Evolutionary conservation across 92 coral and sea anemone species (phyloP).

Genomic region (Micromussa lordhowensis): DNA sequence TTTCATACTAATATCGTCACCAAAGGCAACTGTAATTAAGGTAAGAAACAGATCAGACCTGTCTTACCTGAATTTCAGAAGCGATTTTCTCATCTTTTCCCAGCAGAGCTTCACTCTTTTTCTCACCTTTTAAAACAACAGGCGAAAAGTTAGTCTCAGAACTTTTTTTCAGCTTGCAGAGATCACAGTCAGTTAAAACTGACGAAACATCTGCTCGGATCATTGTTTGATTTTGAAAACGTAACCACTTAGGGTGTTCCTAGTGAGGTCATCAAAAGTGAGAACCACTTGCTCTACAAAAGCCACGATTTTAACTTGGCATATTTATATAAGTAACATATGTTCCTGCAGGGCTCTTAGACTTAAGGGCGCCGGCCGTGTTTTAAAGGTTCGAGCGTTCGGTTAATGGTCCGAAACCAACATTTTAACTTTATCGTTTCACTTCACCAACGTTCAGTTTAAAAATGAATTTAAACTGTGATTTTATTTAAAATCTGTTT

Average conservation of each 20-base stretch:
- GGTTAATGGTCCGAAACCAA: background rate
- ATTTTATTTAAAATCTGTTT: background rate
- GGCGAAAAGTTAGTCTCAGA: background rate
- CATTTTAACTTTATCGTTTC: background rate
- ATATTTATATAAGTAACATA: background rate
- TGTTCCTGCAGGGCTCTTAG: background rate
- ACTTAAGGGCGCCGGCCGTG: background rate
- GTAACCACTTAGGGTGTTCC: background rate
- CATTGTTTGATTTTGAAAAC: background rate
- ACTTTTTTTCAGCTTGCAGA: too few relatives aligned
- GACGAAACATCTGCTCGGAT: background rate
- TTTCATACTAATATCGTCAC: too few relatives aligned
- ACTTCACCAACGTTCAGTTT: background rate
- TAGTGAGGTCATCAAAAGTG: background rate
- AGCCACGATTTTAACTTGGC: background rate
- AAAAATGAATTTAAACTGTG: background rate
- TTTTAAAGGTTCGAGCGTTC: background rate
- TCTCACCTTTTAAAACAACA: background rate
- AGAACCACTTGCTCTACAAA: background rate
- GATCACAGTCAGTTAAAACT: background rate
- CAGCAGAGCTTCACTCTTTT: too few relatives aligned
- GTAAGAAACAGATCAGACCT: background rate
- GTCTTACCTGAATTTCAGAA: background rate
- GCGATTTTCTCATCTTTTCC: too few relatives aligned
- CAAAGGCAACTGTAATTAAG: too few relatives aligned